A percentile compares a stretch with the other conserved stretches of the same genome.
Evolutionary conservation across 2,797 vertebrate genomes (phyloP).

Genomic region (Coregonus ussuriensis): DNA sequence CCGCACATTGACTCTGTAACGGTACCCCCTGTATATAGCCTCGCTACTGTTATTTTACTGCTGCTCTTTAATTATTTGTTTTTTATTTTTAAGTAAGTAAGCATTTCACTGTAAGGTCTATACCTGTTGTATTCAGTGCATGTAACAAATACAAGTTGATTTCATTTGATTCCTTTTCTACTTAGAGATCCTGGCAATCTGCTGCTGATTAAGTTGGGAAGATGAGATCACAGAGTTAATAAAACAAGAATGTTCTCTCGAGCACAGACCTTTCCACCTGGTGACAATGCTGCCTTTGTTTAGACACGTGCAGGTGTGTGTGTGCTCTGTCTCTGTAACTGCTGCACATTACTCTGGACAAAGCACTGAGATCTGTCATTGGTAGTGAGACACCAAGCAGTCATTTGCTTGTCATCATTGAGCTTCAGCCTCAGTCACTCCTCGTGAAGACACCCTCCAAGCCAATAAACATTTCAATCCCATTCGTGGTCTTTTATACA

Average conservation of each 20-base stretch:
- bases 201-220: background rate
- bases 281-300: background rate
- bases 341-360: background rate
- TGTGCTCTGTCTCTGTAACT: background rate
- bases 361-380: no score
- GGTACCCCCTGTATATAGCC: no score
- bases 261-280: background rate
- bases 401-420: conserved; percentile 4
- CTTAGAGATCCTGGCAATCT: background rate
- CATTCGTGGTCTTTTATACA: no score
- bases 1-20: no score
- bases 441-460: background rate
- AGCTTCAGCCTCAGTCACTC: conserved; percentile 4
- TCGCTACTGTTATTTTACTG: no score
- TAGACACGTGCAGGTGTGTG: background rate
- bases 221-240: conserved; percentile 1
- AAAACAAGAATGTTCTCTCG: conserved; percentile 7
- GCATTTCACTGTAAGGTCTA: no score
- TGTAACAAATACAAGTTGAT: no score
- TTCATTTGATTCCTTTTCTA: background rate
- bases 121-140: no score
- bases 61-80: no score
- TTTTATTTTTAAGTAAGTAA: no score
- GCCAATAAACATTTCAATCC: no score
- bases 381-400: no score